Conservation (phyloP, 2,888 invertebrate species). For the Tridacna gigas region DNA sequence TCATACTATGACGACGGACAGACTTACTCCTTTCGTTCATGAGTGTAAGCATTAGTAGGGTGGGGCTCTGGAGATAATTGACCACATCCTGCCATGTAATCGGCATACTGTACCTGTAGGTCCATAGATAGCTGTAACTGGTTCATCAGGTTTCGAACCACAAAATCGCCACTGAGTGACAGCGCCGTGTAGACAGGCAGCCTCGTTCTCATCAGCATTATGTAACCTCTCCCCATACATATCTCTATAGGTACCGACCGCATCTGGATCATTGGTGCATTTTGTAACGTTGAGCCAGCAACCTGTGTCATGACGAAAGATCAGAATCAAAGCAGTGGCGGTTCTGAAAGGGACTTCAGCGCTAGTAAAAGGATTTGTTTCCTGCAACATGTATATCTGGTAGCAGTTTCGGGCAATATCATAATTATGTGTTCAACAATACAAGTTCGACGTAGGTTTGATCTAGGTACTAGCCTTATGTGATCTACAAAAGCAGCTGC, state of each 20-base stretch:
- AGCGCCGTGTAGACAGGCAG: slow-evolving; percentile 62
- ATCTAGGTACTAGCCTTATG: too few species aligned
- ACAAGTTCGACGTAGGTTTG: too few species aligned
- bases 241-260: slow-evolving; percentile 58
- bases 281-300: slow-evolving; percentile 65
- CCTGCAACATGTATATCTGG: too few species aligned
- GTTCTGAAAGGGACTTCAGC: too few species aligned
- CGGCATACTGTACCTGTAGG: slow-evolving; percentile 59
- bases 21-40: too few species aligned
- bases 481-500: too few species aligned
- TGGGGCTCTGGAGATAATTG: neutral
- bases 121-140: slow-evolving; percentile 64
- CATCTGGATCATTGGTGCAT: slow-evolving; percentile 56
- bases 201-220: slow-evolving; percentile 57
- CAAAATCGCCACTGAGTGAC: slow-evolving; percentile 61
- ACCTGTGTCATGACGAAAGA: slow-evolving; percentile 38
- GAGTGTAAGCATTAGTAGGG: too few species aligned
- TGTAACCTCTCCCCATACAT: slow-evolving; percentile 53
- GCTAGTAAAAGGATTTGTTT: too few species aligned
- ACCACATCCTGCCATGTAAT: neutral
- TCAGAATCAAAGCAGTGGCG: too few species aligned
- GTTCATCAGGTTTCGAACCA: slow-evolving; percentile 52
- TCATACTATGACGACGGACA: too few species aligned
- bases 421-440: too few species aligned
- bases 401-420: too few species aligned